These are phyloP conservation scores for Scartelaos histophorus DNA, from an alignment of 2,113 vertebrate species.

Conservation along the genomic window DNA sequence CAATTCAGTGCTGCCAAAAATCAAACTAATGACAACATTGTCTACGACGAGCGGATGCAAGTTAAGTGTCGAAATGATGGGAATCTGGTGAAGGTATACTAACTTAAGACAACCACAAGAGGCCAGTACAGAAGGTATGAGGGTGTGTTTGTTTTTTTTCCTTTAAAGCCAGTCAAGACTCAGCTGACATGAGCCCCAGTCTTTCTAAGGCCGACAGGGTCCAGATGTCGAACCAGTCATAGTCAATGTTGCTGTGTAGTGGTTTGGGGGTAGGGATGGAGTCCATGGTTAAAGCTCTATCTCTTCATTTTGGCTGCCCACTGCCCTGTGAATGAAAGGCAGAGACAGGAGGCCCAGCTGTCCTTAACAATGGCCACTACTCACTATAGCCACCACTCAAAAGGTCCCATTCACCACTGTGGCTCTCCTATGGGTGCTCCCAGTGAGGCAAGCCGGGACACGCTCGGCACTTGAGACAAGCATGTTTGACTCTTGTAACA, in stretches of 20 bases:
- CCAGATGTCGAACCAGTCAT: conserved; percentile 34
- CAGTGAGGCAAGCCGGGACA: conserved; percentile 61
- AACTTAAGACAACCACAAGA: background rate
- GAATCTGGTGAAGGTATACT: background rate
- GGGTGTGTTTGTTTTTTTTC: background rate
- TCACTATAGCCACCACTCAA: conserved; percentile 66
- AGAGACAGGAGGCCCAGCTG: conserved; percentile 79
- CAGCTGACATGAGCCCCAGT: background rate
- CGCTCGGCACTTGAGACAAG: conserved; percentile 51
- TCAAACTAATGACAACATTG: background rate
- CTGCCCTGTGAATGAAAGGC: conserved; percentile 68
- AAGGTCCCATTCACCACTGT: conserved; percentile 71
- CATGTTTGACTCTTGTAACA: conserved; percentile 41
- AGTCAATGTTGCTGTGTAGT: conserved; percentile 57
- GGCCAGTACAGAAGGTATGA: background rate
- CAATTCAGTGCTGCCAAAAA: background rate
- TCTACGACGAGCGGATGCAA: background rate
- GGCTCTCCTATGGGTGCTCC: conserved; percentile 54
- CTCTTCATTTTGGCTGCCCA: conserved; percentile 73
- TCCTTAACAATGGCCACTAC: conserved; percentile 77
- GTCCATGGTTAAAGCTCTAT: conserved; percentile 73
- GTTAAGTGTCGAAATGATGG: background rate
- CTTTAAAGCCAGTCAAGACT: background rate
- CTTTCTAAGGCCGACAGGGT: conserved; percentile 8
- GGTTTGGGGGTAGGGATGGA: conserved; percentile 35